Evolutionary conservation across 2,888 invertebrate genomes (phyloP).

Genomic region (Pegoplata infirma): DNA sequence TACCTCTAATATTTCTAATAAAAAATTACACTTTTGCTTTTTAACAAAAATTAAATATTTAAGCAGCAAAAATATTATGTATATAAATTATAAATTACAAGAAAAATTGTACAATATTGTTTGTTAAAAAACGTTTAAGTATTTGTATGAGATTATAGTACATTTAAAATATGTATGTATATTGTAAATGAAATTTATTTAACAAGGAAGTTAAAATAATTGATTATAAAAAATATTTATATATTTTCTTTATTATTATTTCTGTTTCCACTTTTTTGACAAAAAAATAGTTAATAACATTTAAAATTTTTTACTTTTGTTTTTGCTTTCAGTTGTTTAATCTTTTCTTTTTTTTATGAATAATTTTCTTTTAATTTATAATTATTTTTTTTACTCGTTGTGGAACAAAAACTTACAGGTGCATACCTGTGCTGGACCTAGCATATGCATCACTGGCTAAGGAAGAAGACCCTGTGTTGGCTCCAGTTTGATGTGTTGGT

Average conservation of each 20-base stretch:
- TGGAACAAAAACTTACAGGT: conserved; percentile 86
- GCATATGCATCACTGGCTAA: conserved; percentile 79
- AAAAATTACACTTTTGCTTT: neutral
- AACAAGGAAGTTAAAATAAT: conserved; percentile 5
- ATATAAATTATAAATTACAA: conserved; percentile 2
- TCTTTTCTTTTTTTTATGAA: conserved; percentile 56
- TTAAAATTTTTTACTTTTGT: conserved; percentile 47
- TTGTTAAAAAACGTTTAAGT: no score
- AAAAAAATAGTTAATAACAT: conserved; percentile 49
- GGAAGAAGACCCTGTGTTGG: conserved; percentile 40
- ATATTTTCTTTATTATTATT: conserved; percentile 63
- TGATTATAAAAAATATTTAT: conserved; percentile 14
- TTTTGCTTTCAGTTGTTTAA: conserved; percentile 54
- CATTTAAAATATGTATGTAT: neutral
- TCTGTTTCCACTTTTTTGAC: conserved; percentile 67
- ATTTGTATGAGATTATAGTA: neutral
- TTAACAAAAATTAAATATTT: conserved; percentile 3
- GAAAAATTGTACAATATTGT: neutral
- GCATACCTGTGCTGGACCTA: conserved; percentile 85
- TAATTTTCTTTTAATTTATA: conserved; percentile 52
- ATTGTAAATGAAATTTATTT: neutral
- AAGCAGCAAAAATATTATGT: conserved; percentile 29
- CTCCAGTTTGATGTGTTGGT: conserved; percentile 78
- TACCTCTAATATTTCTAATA: no score
- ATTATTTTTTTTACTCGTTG: conserved; percentile 64